These are phyloP conservation scores for Yponomeuta plumbellus DNA, from an alignment of 2,888 invertebrate genomes.

Conservation along the genomic window DNA sequence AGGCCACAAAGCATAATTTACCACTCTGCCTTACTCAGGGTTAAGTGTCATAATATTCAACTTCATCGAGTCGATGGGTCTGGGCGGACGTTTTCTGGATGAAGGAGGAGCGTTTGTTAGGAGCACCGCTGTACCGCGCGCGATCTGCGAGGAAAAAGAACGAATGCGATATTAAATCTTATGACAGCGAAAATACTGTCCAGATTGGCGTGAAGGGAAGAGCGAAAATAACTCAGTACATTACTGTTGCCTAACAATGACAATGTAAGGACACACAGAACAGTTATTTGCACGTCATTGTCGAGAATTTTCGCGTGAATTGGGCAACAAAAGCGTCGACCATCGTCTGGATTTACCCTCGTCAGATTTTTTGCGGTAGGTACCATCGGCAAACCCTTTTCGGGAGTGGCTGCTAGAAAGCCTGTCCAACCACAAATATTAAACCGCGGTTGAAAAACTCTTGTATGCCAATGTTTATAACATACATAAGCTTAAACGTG, in stretches of 20 bases:
- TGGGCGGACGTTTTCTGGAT: constrained; percentile 48
- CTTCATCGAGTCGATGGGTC: constrained; percentile 23
- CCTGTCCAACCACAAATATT: neutral
- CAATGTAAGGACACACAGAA: neutral
- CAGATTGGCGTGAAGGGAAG: neutral
- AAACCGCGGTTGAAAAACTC: neutral
- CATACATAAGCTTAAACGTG: too few relatives aligned
- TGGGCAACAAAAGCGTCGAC: constrained; percentile 16
- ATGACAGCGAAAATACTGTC: neutral
- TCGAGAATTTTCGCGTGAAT: neutral
- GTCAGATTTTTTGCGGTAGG: constrained; percentile 1
- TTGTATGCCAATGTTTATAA: too few relatives aligned
- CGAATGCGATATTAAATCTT: neutral
- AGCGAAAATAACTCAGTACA: neutral
- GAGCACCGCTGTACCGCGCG: constrained; percentile 63
- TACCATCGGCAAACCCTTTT: neutral
- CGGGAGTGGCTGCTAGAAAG: neutral
- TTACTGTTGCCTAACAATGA: neutral
- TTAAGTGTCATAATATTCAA: neutral
- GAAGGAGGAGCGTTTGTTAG: constrained; percentile 48
- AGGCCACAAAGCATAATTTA: neutral
- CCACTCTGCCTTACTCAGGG: neutral
- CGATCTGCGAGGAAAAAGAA: constrained; percentile 43
- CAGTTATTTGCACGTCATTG: neutral
- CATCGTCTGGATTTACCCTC: neutral